Evolutionary conservation across 1,140 invertebrate genomes (phyloP), one percentile per base, ranked within the genome.

Genomic region (Megalonaias nervosa): DNA sequence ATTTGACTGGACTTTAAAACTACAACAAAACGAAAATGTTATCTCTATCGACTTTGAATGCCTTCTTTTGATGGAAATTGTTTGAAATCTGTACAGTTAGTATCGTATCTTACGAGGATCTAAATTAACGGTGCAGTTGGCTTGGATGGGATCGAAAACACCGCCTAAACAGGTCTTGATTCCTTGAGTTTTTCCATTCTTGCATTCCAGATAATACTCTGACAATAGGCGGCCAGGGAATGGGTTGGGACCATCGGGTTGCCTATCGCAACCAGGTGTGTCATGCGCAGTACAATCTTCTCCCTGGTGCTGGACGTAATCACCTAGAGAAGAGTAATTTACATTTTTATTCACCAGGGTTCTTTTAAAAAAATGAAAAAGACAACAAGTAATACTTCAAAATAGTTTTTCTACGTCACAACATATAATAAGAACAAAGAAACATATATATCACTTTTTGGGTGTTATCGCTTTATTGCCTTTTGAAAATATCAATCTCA

Each of bases 141-240:
- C 31, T 31, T 74, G 64, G 48, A 85, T 83, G 2, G 86, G 86
- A 71, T 88, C 86, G 72, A 86, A 88, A 23, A 88, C 72, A 15
- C 81, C 80, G 15, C 73, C 71, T 12, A 70, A 2, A 66, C 87
- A 88, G 19, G 76, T 84, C 21, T 82, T 61, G 6, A 84, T 81
- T 23, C 71, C 75, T 11, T 72, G 38, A 0, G 85, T 86, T 55
- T 80, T 80, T 14, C 81, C 82, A 4, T 67, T 74, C 19, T 75
- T 21, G 65, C 87, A 88, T 48, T 81, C 69, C 14, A 88, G 73
- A 71, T 82, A 86, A 71, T 80, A 85, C 17, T 74, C 60, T 2
- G 85, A 82, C 48, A 87, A 74, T 3, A 83, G 81, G 11, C 82
- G 78, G 21, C 82, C 79, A 2, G 85, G 85, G 65, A 83, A 87